Conservation (phyloP, 2,113 vertebrate genomes). For the Psittacula cyanocephala region DNA sequence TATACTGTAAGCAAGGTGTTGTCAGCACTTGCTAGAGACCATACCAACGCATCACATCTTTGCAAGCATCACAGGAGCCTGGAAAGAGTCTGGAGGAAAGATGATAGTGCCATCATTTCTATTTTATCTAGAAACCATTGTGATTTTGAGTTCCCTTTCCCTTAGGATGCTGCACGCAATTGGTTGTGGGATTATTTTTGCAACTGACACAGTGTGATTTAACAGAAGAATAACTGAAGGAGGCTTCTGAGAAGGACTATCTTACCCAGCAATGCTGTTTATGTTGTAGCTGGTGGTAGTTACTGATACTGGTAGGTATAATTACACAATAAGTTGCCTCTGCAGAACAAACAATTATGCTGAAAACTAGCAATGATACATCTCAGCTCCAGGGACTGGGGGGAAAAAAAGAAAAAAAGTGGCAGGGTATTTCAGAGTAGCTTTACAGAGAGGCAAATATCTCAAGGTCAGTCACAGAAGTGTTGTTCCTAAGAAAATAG, state of each 20-base stretch:
- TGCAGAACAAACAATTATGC: background rate
- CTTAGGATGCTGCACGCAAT: background rate
- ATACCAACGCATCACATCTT: background rate
- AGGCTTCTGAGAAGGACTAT: background rate
- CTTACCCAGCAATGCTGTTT: background rate
- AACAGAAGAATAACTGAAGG: background rate
- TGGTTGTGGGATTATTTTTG: background rate
- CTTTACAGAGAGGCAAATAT: background rate
- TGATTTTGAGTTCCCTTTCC: background rate
- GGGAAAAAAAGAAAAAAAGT: background rate
- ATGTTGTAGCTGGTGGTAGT: background rate
- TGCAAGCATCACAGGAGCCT: background rate
- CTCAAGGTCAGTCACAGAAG: background rate
- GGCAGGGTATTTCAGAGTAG: background rate
- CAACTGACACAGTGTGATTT: background rate
- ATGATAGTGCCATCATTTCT: background rate
- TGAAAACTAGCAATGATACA: background rate
- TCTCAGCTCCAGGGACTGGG: background rate
- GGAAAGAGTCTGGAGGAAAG: background rate
- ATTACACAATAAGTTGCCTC: background rate
- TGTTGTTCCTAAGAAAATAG: background rate
- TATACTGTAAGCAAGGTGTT: background rate
- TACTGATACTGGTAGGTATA: background rate
- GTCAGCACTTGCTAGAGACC: background rate
- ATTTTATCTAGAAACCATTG: background rate